Evolutionary conservation across 2,113 vertebrate genomes (phyloP), one percentile per base, ranked within the genome.

Genomic region (Rhinogobius similis): DNA sequence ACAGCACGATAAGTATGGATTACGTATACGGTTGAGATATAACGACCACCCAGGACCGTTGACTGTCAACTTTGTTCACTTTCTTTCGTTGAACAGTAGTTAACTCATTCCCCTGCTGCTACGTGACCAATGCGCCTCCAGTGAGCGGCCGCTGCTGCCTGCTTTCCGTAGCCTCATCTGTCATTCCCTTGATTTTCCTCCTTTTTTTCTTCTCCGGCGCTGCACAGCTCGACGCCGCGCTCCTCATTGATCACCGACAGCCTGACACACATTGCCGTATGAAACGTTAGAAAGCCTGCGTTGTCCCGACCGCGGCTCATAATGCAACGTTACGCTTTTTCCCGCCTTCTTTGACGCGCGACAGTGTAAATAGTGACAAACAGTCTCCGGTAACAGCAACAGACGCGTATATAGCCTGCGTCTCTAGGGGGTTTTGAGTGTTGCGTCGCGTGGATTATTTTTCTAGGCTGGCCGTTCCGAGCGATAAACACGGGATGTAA

Each of bases 301-400:
- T 43, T 55, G 56, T n/a, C 62, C 8, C 9, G 67, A 10, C 69
- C n/a, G 13, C 12, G 16, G 23, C 67, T 48, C 63, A 62, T 65
- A 67, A 72, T 68, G 62, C 55, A 61, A 70, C 46, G 27, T 43
- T 55, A 56, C 68, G 64, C 67, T 76, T 59, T 21, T 64, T 18
- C 62, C 52, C 9, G 14, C 53, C 68, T 38, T 50, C 59, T 36
- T 48, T 26, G 27, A 72, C 27, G 70, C 43, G 62, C 84, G 81
- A 71, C 64, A 81, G 82, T 86, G 64, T 82, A 69, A 84, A 79
- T 78, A 75, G 48, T 77, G 79, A 72, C 68, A 74, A 81, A 70
- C 61, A 46, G 68, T 72, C 70, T 78, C 48, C 32, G 50, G 62
- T 81, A 66, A 75, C 62, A 71, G 39, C 69, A 61, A 39, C 67